Evolutionary conservation across 2,113 vertebrate genomes (phyloP).

Genomic region (Verasper variegatus): DNA sequence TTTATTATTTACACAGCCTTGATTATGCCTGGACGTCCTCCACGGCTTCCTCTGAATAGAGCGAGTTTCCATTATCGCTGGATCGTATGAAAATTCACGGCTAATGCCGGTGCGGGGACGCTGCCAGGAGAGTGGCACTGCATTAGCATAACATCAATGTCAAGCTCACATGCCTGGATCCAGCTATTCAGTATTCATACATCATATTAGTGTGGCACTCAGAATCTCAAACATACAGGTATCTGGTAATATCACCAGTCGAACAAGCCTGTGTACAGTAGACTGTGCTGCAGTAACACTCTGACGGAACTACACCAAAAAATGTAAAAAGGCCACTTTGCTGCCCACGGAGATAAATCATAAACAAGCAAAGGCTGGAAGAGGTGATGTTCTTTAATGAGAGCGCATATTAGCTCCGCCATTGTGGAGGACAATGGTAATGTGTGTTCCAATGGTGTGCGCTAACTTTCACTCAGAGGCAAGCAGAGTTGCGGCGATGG

Average conservation of each 20-base stretch:
- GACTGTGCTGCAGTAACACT: slow-evolving; percentile 9
- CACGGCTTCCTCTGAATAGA: slow-evolving; percentile 49
- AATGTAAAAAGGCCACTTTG: slow-evolving; percentile 19
- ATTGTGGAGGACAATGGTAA: slow-evolving; percentile 4
- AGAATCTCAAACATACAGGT: slow-evolving; percentile 60
- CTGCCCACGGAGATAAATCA: slow-evolving; percentile 48
- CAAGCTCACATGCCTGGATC: slow-evolving; percentile 54
- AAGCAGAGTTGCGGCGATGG: too few species aligned
- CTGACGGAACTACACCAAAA: background rate
- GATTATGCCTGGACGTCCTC: slow-evolving; percentile 42
- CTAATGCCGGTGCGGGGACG: slow-evolving; percentile 57
- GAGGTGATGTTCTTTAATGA: slow-evolving; percentile 33
- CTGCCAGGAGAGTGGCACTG: slow-evolving; percentile 44
- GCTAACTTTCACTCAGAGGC: too few species aligned
- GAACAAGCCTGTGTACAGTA: slow-evolving; percentile 19
- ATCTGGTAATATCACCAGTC: slow-evolving; percentile 55
- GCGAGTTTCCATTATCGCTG: slow-evolving; percentile 53
- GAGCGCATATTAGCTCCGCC: slow-evolving; percentile 22
- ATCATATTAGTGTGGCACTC: slow-evolving; percentile 56
- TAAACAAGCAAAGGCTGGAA: slow-evolving; percentile 11
- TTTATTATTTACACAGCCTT: slow-evolving; percentile 57
- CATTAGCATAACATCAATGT: slow-evolving; percentile 77
- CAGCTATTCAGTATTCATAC: slow-evolving; percentile 69
- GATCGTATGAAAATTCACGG: slow-evolving; percentile 56
- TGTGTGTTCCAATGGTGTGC: too few species aligned